These are phyloP conservation scores for Enteromius argenteus DNA, from an alignment of 2,797 vertebrate species.

Conservation along the genomic window DNA sequence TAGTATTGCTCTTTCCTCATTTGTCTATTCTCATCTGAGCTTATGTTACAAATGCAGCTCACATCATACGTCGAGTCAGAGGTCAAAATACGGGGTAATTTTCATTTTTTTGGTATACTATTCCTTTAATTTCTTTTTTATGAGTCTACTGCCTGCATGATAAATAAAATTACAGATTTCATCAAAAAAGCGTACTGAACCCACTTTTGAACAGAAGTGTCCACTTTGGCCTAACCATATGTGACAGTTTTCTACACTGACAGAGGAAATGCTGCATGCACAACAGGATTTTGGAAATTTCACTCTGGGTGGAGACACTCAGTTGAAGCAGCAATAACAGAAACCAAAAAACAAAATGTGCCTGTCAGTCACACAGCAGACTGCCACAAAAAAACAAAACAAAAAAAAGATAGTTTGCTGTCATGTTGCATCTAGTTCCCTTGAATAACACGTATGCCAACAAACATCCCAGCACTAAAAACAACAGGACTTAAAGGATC, in stretches of 20 bases:
- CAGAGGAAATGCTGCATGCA: background rate
- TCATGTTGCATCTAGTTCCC: background rate
- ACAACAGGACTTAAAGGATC: slow-evolving; percentile 43
- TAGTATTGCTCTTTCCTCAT: no score
- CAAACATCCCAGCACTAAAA: slow-evolving; percentile 18
- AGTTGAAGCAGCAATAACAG: background rate
- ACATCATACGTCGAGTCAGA: no score
- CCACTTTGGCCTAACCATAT: background rate
- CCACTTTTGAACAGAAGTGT: background rate
- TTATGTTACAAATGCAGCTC: no score
- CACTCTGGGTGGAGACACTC: background rate
- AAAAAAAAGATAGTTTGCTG: background rate
- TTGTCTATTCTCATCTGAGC: no score
- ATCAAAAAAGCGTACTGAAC: background rate
- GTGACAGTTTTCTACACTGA: background rate
- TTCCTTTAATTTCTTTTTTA: background rate
- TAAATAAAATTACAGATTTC: background rate
- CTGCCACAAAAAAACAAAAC: background rate
- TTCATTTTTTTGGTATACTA: no score
- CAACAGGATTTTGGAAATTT: background rate
- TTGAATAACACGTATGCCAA: background rate
- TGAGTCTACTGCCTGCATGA: background rate
- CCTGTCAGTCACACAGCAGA: no score
- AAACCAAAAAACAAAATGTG: background rate
- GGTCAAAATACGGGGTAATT: no score